A percentile compares a stretch with the other conserved stretches of the same genome.
Evolutionary conservation across 2,113 vertebrate genomes (phyloP).

Genomic region (Tetrax tetrax): DNA sequence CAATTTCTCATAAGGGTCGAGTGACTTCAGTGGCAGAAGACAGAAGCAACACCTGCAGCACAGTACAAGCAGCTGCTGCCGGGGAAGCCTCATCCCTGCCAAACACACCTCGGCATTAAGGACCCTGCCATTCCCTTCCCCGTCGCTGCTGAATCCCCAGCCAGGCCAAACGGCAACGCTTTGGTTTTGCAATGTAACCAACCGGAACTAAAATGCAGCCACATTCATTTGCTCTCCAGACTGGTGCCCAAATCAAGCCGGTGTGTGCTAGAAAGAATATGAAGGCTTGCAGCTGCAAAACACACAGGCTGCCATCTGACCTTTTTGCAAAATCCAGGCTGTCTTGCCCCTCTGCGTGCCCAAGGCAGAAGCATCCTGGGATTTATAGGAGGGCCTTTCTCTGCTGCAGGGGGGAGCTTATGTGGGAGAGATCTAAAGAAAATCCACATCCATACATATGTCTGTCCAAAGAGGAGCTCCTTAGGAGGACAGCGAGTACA

Average conservation of each 20-base stretch:
- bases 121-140: not conserved
- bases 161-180: not conserved
- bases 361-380: not conserved
- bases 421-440: not conserved
- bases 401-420: not conserved
- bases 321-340: not conserved
- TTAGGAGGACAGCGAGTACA: not conserved
- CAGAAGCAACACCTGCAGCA: not conserved
- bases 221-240: not conserved
- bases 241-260: not conserved
- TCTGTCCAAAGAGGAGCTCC: not conserved
- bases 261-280: not conserved
- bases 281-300: not conserved
- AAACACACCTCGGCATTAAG: not conserved
- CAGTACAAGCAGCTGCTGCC: not conserved
- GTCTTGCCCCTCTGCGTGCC: not conserved
- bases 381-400: not conserved
- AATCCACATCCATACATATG: not conserved
- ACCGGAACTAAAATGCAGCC: slow-evolving; percentile 26
- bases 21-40: not conserved
- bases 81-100: not conserved
- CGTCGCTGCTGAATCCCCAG: not conserved
- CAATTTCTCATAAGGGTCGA: not conserved
- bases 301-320: not conserved
- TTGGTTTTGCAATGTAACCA: not conserved